These are phyloP conservation scores for Caenorhabditis brenneri DNA, from an alignment of 1,140 invertebrate species.

Conservation along the genomic window DNA sequence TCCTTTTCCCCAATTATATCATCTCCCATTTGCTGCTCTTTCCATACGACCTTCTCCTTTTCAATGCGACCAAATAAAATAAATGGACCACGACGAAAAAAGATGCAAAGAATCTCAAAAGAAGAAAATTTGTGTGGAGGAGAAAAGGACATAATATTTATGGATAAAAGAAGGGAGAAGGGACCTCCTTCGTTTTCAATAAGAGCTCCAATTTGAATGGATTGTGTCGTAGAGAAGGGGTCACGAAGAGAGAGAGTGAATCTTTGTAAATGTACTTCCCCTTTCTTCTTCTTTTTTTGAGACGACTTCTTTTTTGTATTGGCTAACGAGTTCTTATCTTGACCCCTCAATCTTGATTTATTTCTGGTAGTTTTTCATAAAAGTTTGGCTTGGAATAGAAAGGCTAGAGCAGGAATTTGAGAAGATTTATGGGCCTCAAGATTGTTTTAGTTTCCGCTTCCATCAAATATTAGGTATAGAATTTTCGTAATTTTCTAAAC, in stretches of 20 bases:
- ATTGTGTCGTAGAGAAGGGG: neutral
- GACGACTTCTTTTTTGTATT: conserved; percentile 37
- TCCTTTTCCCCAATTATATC: neutral
- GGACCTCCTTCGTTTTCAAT: conserved; percentile 2
- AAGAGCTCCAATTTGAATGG: conserved; percentile 37
- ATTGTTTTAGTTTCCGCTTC: no score
- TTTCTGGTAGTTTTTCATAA: no score
- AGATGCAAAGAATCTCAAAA: neutral
- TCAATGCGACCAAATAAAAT: neutral
- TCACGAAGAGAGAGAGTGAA: neutral
- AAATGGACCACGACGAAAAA: neutral
- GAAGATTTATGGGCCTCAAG: no score
- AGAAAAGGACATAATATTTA: conserved; percentile 40
- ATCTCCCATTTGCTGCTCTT: neutral
- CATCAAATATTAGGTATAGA: no score
- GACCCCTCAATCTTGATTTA: neutral
- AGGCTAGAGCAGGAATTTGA: no score
- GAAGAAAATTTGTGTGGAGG: no score
- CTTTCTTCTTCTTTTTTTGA: neutral
- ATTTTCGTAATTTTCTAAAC: no score
- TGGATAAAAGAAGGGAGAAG: neutral
- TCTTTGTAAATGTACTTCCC: conserved; percentile 21
- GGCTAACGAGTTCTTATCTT: no score
- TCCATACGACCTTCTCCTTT: neutral
- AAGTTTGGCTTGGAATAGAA: no score